Percentiles rank a stretch among this genome's conserved stretches.
phyloP scores from a whole-genome alignment of 2,113 vertebrate species.

The Oreocharis arfaki region DNA sequence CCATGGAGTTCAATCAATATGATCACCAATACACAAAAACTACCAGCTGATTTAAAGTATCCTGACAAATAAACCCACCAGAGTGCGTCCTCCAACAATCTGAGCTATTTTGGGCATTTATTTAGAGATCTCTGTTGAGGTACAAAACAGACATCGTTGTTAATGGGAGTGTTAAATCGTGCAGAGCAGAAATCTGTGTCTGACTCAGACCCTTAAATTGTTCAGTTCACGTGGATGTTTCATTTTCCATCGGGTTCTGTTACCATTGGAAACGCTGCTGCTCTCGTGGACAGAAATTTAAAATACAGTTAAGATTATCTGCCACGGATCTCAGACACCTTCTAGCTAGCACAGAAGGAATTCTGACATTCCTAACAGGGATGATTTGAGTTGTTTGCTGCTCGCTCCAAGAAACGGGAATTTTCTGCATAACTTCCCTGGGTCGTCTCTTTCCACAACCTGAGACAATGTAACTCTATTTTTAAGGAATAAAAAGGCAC shows the following conservation, averaged over 20 bases:
- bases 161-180: neutral
- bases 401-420: neutral
- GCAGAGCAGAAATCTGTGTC: neutral
- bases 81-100: neutral
- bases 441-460: neutral
- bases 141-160: neutral
- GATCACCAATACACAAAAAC: neutral
- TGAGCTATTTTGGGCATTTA: neutral
- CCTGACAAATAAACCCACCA: neutral
- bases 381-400: neutral
- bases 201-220: neutral
- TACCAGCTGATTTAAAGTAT: neutral
- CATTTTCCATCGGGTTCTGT: neutral
- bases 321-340: neutral
- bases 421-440: neutral
- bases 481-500: neutral
- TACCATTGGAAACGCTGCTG: neutral
- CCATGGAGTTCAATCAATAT: neutral
- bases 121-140: neutral
- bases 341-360: neutral
- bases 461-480: neutral
- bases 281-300: neutral
- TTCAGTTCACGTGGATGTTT: neutral
- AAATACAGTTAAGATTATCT: neutral
- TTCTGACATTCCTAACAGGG: neutral